These are phyloP conservation scores for Bombus fervidus DNA, from an alignment of 1,140 invertebrate species.

Conservation along the genomic window DNA sequence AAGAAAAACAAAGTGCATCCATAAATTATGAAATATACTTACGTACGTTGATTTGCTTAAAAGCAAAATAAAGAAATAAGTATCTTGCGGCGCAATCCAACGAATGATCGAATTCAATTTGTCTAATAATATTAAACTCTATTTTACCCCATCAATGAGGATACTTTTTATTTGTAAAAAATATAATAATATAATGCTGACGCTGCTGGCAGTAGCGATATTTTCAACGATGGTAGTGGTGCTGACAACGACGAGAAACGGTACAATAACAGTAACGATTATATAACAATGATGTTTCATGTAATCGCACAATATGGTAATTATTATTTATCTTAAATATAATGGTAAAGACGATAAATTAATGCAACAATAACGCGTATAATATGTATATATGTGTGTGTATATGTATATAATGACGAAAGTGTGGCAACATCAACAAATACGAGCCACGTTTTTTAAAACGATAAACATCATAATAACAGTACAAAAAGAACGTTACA, in stretches of 20 bases:
- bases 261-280: conserved; percentile 8
- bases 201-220: conserved; percentile 40
- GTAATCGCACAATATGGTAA: conserved; percentile 34
- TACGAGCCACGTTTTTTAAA: not conserved
- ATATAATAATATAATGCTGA: conserved; percentile 77
- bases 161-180: conserved; percentile 80
- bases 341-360: conserved; percentile 17
- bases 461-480: not conserved
- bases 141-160: conserved; percentile 51
- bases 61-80: not conserved
- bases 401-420: not conserved
- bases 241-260: conserved; percentile 24
- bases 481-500: not conserved
- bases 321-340: conserved; percentile 29
- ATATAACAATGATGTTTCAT: conserved; percentile 17
- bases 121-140: not conserved
- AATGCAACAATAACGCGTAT: not conserved
- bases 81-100: not conserved
- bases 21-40: not conserved
- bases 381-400: not conserved
- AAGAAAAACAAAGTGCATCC: not conserved
- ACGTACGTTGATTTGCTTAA: not conserved
- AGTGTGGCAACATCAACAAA: not conserved
- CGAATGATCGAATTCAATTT: not conserved
- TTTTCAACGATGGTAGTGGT: conserved; percentile 37